These are phyloP conservation scores for Melanerpes aurifrons DNA, from an alignment of 2,113 vertebrate genomes.

Conservation along the genomic window DNA sequence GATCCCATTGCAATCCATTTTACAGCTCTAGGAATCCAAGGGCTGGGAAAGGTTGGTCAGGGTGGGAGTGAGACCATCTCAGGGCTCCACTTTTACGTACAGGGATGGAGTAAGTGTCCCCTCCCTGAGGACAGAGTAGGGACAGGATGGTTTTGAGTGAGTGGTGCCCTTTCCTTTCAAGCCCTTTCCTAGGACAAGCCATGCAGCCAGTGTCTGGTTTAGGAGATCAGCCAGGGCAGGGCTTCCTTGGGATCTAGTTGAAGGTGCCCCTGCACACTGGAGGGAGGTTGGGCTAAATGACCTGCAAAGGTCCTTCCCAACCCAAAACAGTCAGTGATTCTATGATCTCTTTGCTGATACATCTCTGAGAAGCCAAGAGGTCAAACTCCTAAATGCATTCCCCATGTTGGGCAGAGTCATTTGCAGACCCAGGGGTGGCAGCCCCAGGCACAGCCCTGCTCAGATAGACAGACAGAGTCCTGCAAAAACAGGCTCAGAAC, in stretches of 20 bases:
- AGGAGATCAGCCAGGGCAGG: neutral
- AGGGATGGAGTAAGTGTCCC: rapidly evolving
- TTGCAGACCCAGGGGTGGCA: neutral
- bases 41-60: neutral
- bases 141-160: rapidly evolving
- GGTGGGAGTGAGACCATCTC: neutral
- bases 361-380: neutral
- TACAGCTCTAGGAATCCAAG: neutral
- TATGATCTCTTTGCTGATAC: neutral
- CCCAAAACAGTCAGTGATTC: too few relatives aligned
- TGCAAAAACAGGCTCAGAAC: neutral
- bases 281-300: too few relatives aligned
- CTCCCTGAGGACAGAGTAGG: neutral
- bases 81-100: neutral
- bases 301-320: too few relatives aligned
- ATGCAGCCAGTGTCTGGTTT: neutral
- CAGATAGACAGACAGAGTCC: neutral
- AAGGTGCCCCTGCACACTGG: too few relatives aligned
- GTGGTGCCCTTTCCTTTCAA: rapidly evolving
- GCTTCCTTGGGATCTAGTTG: neutral
- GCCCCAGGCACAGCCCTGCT: neutral
- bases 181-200: neutral
- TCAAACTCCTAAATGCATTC: neutral
- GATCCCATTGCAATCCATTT: rapidly evolving
- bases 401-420: neutral